Conservation (phyloP, 2,888 invertebrate genomes). For the Protonemura montana region DNA sequence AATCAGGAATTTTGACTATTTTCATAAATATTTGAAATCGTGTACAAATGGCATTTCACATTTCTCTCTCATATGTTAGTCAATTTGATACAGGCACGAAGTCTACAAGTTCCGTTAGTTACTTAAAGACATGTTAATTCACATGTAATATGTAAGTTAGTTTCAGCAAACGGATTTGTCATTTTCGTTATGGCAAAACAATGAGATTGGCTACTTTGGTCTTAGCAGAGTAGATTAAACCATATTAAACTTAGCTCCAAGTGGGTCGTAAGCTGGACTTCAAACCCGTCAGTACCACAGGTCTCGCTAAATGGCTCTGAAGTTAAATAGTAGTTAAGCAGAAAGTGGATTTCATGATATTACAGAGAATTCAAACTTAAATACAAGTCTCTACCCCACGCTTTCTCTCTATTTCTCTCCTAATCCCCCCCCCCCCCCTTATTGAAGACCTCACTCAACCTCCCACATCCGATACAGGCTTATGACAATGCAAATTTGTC, state of each 20-base stretch:
- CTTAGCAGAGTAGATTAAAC: slow-evolving; percentile 36
- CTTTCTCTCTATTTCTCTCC: too few species aligned
- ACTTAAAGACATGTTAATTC: slow-evolving; percentile 35
- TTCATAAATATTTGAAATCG: too few species aligned
- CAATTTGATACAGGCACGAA: too few species aligned
- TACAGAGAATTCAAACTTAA: slow-evolving; percentile 27
- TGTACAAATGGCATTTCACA: too few species aligned
- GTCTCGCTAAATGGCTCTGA: too few species aligned
- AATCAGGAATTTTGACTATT: too few species aligned
- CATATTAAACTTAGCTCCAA: neutral
- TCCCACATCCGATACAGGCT: neutral
- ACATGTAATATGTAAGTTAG: slow-evolving; percentile 38
- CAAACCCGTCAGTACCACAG: too few species aligned
- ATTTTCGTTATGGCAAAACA: slow-evolving; percentile 36
- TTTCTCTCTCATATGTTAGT: too few species aligned
- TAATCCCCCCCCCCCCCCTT: too few species aligned
- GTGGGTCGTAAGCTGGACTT: too few species aligned
- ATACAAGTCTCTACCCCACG: neutral
- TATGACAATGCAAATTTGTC: slow-evolving; percentile 35
- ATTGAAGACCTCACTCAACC: too few species aligned
- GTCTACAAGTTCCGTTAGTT: too few species aligned
- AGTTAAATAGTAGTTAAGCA: slow-evolving; percentile 28
- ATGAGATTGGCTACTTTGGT: slow-evolving; percentile 27
- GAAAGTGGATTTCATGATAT: slow-evolving; percentile 40
- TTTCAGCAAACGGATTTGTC: slow-evolving; percentile 36